phyloP scores from a whole-genome alignment of 1,140 invertebrate genomes.

The Aphis craccivora region DNA sequence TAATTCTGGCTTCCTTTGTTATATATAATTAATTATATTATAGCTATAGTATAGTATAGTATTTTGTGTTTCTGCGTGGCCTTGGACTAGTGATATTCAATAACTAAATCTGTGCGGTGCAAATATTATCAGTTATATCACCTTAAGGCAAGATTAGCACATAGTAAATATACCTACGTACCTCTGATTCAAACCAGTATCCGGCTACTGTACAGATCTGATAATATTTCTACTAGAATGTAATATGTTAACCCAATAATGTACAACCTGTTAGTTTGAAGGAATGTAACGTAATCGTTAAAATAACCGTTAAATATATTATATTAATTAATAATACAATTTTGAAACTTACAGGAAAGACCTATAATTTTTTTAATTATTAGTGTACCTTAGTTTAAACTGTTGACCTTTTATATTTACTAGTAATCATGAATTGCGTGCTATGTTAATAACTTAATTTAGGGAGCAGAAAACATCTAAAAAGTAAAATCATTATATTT shows the following conservation, averaged over 20 bases:
- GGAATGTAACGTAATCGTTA: neutral
- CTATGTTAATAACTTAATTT: neutral
- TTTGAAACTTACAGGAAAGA: neutral
- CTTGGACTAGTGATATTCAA: conserved; percentile 13
- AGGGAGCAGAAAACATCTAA: neutral
- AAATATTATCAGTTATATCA: neutral
- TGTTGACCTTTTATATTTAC: neutral
- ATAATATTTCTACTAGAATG: neutral
- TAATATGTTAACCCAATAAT: neutral
- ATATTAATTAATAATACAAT: neutral
- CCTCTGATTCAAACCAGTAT: conserved; percentile 1
- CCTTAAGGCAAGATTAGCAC: neutral
- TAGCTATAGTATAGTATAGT: neutral
- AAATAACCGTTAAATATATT: neutral
- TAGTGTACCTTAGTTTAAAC: neutral
- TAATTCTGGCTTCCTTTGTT: neutral
- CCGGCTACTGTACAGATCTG: neutral
- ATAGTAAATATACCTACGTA: neutral
- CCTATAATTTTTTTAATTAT: neutral
- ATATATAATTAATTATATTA: neutral
- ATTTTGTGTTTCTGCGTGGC: neutral
- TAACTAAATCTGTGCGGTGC: neutral
- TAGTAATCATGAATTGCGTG: neutral
- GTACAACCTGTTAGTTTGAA: neutral
- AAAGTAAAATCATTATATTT: neutral